These are phyloP conservation scores for Brachyhypopomus occidentalis DNA, from an alignment of 2,113 vertebrate species.

Conservation along the genomic window DNA sequence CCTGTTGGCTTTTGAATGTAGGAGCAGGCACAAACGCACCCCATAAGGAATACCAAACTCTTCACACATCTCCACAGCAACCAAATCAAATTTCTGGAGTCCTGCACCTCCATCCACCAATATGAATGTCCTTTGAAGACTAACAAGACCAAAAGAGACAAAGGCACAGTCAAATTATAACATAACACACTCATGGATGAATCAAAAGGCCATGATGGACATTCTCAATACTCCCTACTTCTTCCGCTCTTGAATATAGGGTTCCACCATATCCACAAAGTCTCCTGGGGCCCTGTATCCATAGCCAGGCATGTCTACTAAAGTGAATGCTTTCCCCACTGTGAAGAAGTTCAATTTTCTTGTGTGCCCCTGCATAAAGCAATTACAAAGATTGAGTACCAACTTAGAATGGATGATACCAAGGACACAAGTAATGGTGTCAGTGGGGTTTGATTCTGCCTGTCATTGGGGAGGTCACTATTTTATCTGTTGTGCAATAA, in stretches of 20 bases:
- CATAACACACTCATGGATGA: background rate
- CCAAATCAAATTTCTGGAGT: constrained; percentile 80
- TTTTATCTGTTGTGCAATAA: too few relatives aligned
- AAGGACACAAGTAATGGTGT: too few relatives aligned
- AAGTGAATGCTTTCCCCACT: constrained; percentile 84
- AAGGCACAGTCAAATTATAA: background rate
- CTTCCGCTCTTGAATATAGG: constrained; percentile 82
- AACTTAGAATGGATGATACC: too few relatives aligned
- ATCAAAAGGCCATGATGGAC: too few relatives aligned
- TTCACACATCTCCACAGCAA: constrained; percentile 94
- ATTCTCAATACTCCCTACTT: constrained; percentile 75
- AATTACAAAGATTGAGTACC: background rate
- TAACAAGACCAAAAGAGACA: constrained; percentile 58
- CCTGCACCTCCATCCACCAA: constrained; percentile 86
- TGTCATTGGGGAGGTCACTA: too few relatives aligned
- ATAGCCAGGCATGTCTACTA: constrained; percentile 97
- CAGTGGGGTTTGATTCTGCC: too few relatives aligned
- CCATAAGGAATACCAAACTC: constrained; percentile 89
- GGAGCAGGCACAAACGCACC: constrained; percentile 71
- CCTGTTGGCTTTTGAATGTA: constrained; percentile 17
- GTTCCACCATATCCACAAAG: constrained; percentile 93
- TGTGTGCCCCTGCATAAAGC: constrained; percentile 84
- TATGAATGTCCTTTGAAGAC: constrained; percentile 90
- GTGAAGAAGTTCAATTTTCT: constrained; percentile 97
- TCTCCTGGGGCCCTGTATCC: constrained; percentile 86